Percentiles rank a stretch among this genome's conserved stretches.
These are phyloP conservation scores for Ophiothrix spiculata DNA, from an alignment of 35 echinoderm and acorn worm species.

Conservation along the genomic window DNA sequence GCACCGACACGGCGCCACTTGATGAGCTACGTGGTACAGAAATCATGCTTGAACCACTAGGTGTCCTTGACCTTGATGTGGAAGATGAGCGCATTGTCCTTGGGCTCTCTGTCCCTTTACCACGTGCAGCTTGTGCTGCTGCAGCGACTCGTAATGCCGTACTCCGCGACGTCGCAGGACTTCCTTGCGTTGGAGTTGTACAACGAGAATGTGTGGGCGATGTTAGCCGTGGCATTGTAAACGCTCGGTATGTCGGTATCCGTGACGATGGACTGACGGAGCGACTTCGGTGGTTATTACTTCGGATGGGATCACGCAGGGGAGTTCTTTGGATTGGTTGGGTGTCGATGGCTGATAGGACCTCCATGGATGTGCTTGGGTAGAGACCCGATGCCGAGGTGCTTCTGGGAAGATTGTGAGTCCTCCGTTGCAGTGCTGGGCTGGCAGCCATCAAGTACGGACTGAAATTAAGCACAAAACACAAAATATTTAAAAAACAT, in stretches of 20 bases:
- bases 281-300: constrained; percentile 22
- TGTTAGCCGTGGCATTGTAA: constrained; percentile 10
- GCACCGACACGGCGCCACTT: background rate
- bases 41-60: background rate
- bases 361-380: background rate
- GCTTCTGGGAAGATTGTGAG: background rate
- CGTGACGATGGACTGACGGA: constrained; percentile 56
- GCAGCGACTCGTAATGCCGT: constrained; percentile 15
- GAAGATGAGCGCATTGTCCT: background rate
- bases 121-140: background rate
- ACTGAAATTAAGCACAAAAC: background rate
- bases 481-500: background rate
- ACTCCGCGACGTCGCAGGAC: background rate
- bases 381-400: background rate
- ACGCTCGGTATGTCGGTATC: constrained; percentile 39
- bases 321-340: background rate
- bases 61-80: background rate
- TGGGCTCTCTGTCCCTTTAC: background rate
- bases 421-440: background rate
- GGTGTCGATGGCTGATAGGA: background rate
- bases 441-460: background rate
- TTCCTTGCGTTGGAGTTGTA: background rate
- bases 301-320: background rate
- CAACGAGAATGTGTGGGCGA: background rate
- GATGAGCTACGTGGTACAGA: background rate